phyloP scores from a whole-genome alignment of 2,888 invertebrate species.

The Beris chalybata region DNA sequence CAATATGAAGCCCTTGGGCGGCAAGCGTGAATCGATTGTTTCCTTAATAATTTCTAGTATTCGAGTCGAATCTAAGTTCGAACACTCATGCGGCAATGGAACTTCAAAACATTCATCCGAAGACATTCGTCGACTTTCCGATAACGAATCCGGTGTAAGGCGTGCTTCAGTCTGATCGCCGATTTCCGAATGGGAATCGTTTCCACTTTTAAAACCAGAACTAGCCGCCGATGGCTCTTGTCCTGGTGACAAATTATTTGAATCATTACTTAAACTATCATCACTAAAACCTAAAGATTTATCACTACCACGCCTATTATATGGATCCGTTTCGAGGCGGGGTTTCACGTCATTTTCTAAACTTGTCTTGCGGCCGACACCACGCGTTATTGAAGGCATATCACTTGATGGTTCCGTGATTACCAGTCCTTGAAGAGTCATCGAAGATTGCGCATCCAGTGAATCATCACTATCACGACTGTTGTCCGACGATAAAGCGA shows the following conservation, averaged over 20 bases:
- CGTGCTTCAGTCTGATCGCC: slow-evolving; percentile 59
- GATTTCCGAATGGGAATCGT: slow-evolving; percentile 59
- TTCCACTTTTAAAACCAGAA: slow-evolving; percentile 62
- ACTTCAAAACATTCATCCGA: slow-evolving; percentile 67
- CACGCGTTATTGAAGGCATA: slow-evolving; percentile 79
- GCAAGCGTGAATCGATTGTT: slow-evolving; percentile 76
- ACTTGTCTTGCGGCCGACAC: slow-evolving; percentile 71
- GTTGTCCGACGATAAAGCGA: slow-evolving; percentile 73
- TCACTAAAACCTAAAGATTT: slow-evolving; percentile 72
- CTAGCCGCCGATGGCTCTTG: slow-evolving; percentile 61
- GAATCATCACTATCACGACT: slow-evolving; percentile 74
- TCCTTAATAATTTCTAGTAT: slow-evolving; percentile 79
- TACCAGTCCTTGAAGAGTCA: slow-evolving; percentile 60
- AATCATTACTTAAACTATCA: slow-evolving; percentile 72
- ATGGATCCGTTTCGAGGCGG: slow-evolving; percentile 44
- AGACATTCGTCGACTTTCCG: slow-evolving; percentile 48
- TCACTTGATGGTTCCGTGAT: slow-evolving; percentile 75
- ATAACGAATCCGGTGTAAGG: slow-evolving; percentile 53
- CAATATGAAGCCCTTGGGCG: slow-evolving; percentile 67
- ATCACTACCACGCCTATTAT: slow-evolving; percentile 67
- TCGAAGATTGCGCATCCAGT: slow-evolving; percentile 61
- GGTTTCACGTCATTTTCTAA: slow-evolving; percentile 61
- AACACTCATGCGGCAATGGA: slow-evolving; percentile 77
- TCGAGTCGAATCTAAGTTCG: slow-evolving; percentile 75
- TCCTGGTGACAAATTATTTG: slow-evolving; percentile 61